phyloP scores from a whole-genome alignment of 2,888 invertebrate genomes.

The Gnatocerus cornutus region DNA sequence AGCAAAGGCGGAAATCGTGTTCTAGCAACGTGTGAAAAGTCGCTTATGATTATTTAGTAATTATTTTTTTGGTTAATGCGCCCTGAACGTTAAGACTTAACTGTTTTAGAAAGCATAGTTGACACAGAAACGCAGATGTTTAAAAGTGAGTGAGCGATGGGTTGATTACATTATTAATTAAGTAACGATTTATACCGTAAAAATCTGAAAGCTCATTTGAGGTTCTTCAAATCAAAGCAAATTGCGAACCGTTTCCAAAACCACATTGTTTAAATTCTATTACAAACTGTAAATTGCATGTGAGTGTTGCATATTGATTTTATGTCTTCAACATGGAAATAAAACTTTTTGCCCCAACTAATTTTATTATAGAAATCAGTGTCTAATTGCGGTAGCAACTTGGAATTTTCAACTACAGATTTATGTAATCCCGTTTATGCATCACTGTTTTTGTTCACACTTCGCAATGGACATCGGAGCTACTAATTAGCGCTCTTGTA shows the following conservation, averaged over 20 bases:
- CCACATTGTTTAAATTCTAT: conserved; percentile 49
- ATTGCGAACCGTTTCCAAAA: conserved; percentile 37
- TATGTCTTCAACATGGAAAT: conserved; percentile 46
- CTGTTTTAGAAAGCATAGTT: conserved; percentile 36
- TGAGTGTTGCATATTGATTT: conserved; percentile 41
- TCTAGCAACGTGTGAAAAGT: neutral
- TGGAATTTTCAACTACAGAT: conserved; percentile 14
- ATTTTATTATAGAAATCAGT: conserved; percentile 32
- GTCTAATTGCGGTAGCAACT: conserved; percentile 2
- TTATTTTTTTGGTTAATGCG: no score
- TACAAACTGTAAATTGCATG: conserved; percentile 46
- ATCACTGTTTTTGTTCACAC: conserved; percentile 37
- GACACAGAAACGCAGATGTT: conserved; percentile 26
- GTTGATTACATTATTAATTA: conserved; percentile 10
- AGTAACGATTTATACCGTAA: conserved; percentile 3
- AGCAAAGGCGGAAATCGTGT: conserved; percentile 2
- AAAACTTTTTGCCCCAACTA: conserved; percentile 41
- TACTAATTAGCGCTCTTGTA: conserved; percentile 32
- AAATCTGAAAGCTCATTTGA: neutral
- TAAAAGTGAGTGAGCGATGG: conserved; percentile 22
- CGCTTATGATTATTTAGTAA: no score
- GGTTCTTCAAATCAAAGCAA: conserved; percentile 37
- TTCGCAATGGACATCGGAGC: conserved; percentile 12
- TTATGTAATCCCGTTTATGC: conserved; percentile 32
- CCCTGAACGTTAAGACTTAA: neutral